Percentiles rank a stretch among this genome's conserved stretches.
These are phyloP conservation scores for Solen grandis DNA, from an alignment of 1,140 invertebrate genomes.

Conservation along the genomic window DNA sequence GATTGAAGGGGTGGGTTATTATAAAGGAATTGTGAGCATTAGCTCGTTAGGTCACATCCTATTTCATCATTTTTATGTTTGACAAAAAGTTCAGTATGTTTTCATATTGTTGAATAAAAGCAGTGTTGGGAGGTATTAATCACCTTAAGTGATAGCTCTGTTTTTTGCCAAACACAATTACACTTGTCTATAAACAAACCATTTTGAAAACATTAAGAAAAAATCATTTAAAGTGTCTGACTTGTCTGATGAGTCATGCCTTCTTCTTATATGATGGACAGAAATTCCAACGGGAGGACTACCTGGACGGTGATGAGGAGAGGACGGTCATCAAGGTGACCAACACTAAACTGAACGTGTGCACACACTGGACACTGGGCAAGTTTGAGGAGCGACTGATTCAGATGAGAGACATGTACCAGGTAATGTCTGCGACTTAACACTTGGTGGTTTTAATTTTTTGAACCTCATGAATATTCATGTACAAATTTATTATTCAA, in stretches of 20 bases:
- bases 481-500: too few species aligned
- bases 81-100: too few species aligned
- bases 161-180: too few species aligned
- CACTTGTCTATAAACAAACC: too few species aligned
- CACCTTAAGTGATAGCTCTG: too few species aligned
- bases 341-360: conserved; percentile 73
- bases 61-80: background rate
- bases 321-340: conserved; percentile 74
- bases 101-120: too few species aligned
- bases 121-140: too few species aligned
- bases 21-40: background rate
- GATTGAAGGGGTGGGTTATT: background rate
- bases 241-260: too few species aligned
- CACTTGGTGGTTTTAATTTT: background rate
- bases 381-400: conserved; percentile 98
- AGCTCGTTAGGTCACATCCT: background rate
- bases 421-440: conserved; percentile 70
- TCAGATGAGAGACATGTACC: conserved; percentile 97
- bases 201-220: too few species aligned
- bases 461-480: too few species aligned
- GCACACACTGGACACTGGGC: conserved; percentile 94
- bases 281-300: conserved; percentile 75
- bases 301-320: conserved; percentile 65
- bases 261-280: too few species aligned
- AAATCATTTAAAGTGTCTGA: too few species aligned